Percentiles rank a stretch among this genome's conserved stretches.
Evolutionary conservation across 1,140 invertebrate genomes (phyloP).

Genomic region (Rhynchophorus ferrugineus): DNA sequence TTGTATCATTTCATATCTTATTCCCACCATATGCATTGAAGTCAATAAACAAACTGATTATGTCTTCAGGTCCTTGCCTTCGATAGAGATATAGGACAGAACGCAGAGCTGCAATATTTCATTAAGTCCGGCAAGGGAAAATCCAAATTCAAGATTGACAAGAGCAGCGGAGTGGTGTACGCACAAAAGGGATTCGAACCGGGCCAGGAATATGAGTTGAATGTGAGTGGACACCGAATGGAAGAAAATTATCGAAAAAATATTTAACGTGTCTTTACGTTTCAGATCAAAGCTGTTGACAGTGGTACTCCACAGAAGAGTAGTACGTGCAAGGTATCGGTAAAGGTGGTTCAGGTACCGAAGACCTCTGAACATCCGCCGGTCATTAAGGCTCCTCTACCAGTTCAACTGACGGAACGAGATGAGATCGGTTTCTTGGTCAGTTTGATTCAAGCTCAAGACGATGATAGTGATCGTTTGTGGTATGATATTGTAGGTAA

Average conservation of each 20-base stretch:
- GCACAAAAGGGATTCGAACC: slow-evolving; percentile 59
- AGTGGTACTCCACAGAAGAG: slow-evolving; percentile 61
- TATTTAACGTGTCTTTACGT: too few relatives aligned
- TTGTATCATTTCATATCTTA: too few relatives aligned
- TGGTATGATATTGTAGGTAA: slow-evolving; percentile 87
- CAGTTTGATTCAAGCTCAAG: slow-evolving; percentile 69
- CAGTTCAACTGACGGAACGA: slow-evolving; percentile 72
- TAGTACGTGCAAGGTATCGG: slow-evolving; percentile 61
- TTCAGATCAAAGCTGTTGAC: slow-evolving; percentile 72
- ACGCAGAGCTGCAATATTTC: slow-evolving; percentile 72
- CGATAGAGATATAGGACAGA: slow-evolving; percentile 74
- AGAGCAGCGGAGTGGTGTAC: slow-evolving; percentile 71
- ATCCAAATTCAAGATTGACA: slow-evolving; percentile 71
- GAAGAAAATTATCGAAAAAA: too few relatives aligned
- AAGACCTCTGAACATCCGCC: slow-evolving; percentile 56
- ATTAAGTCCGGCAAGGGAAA: slow-evolving; percentile 68
- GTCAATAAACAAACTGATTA: not conserved
- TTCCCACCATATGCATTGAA: too few relatives aligned
- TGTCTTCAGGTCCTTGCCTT: slow-evolving; percentile 67
- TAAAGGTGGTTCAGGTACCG: slow-evolving; percentile 54
- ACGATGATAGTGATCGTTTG: slow-evolving; percentile 74
- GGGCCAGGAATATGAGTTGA: slow-evolving; percentile 70
- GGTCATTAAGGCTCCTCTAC: slow-evolving; percentile 50
- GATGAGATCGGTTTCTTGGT: slow-evolving; percentile 79
- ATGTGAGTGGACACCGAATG: slow-evolving; percentile 59